Evolutionary conservation across 53 echinoderm and acorn worm species (phyloP).

Genomic region (Holothuria scabra): DNA sequence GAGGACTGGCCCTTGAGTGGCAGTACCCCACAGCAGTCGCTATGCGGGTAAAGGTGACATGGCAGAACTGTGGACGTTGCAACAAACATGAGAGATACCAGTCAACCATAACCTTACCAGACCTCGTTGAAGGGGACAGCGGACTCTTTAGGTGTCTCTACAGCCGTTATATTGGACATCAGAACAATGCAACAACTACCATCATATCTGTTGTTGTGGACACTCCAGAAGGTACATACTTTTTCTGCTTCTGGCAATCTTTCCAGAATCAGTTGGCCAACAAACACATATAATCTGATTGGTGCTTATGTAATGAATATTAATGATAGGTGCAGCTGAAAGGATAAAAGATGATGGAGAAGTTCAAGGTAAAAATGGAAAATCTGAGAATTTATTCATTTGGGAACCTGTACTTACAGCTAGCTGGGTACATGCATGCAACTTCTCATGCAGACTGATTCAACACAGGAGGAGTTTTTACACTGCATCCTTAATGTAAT

Average conservation of each 20-base stretch:
- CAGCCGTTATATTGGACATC: slow-evolving; percentile 76
- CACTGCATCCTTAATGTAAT: too few species aligned
- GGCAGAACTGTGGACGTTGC: slow-evolving; percentile 67
- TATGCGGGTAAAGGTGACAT: slow-evolving; percentile 53
- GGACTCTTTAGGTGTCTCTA: slow-evolving; percentile 79
- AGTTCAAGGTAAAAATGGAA: too few species aligned
- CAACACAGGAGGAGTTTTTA: too few species aligned
- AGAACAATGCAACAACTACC: slow-evolving; percentile 69
- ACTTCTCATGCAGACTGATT: too few species aligned
- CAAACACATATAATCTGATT: neutral
- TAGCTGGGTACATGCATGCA: too few species aligned
- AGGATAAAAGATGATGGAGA: too few species aligned
- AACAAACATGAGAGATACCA: slow-evolving; percentile 47
- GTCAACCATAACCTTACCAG: slow-evolving; percentile 61
- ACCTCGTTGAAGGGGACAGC: slow-evolving; percentile 61
- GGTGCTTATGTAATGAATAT: slow-evolving; percentile 10
- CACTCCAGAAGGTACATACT: slow-evolving; percentile 16
- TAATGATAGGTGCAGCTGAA: neutral
- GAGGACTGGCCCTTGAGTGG: slow-evolving; percentile 81
- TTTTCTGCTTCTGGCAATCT: neutral
- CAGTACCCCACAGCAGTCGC: slow-evolving; percentile 67
- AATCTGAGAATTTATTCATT: too few species aligned
- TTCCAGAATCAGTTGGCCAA: neutral
- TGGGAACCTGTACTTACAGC: too few species aligned
- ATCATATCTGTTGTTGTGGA: slow-evolving; percentile 67